These are phyloP conservation scores for Knipowitschia caucasica DNA, from an alignment of 2,797 vertebrate species.

Conservation along the genomic window DNA sequence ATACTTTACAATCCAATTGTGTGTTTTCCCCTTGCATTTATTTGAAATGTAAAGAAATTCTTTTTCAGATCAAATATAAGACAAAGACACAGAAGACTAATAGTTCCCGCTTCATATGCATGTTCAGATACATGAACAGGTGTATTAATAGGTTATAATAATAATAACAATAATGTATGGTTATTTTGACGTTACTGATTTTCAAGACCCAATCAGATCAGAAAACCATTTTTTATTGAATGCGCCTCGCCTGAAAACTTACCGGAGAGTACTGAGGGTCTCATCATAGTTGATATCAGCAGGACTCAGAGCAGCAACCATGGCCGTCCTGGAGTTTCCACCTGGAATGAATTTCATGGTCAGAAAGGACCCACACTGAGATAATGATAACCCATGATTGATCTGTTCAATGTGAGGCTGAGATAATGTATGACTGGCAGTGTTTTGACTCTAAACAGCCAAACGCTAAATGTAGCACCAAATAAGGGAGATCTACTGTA, in stretches of 20 bases:
- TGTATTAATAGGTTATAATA: too few species aligned
- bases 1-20: too few species aligned
- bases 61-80: too few species aligned
- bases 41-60: too few species aligned
- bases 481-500: conserved; percentile 16
- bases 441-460: conserved; percentile 13
- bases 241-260: too few species aligned
- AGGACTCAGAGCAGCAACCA: conserved; percentile 98
- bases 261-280: conserved; percentile 97
- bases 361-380: background rate
- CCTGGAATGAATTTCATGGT: conserved; percentile 65
- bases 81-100: too few species aligned
- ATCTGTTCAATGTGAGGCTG: background rate
- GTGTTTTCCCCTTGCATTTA: too few species aligned
- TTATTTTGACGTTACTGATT: too few species aligned
- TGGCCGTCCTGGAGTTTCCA: conserved; percentile 96
- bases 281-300: conserved; percentile 99
- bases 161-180: too few species aligned
- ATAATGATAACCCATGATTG: background rate
- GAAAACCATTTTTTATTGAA: background rate
- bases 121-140: too few species aligned
- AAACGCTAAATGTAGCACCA: conserved; percentile 5
- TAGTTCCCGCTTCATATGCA: too few species aligned
- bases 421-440: conserved; percentile 1
- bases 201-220: too few species aligned